Evolutionary conservation across 35 echinoderm and acorn worm species (phyloP), one percentile per base, ranked within the genome.

Genomic region (Stichopus chloronotus): DNA sequence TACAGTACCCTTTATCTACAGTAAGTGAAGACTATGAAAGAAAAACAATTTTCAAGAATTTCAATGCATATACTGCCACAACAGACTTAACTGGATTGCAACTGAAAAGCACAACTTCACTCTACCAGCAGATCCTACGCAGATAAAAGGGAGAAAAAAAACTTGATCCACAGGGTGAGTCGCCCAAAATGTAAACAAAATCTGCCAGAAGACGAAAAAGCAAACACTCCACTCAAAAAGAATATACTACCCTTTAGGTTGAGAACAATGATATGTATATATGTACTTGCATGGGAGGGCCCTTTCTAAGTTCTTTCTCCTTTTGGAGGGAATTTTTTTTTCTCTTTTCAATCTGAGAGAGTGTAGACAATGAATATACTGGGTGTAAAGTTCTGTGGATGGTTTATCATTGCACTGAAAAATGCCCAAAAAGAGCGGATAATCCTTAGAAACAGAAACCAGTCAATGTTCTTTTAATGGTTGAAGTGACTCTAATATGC

Each of bases 151-250:
- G 30, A 43, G 30, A 83, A 43, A 11, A 83, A 56, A 56, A 83
- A 83, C 55, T 83, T 83, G 80, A 83, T 83, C 80, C 53, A 9
- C 80, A 8, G 80, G 4, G 55, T 55, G 80, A 83, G 80, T 56
- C 80, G 52, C 80, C 80, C 80, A 83, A 19, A 83, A 83, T 83
- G 80, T 56, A 83, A 83, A 83, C 80, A 83, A n/a, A 83, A 43
- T 56, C 52, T 55, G 9, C 52, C 25, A 83, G 8, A 52, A 83
- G 80, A 83, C 19, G 80, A 53, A 43, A 83, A 83, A 52, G 55
- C 55, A 83, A 83, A 83, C 55, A 83, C 55, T 17, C 76, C 80
- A 83, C 8, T 55, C 17, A 24, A 83, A 43, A 83, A 83, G 77
- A 79, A 83, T 53, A 43, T 65, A 14, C 61, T 65, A 9, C 61